Evolutionary conservation across 1,140 invertebrate genomes (phyloP).

Genomic region (Drosophila nebulosa): DNA sequence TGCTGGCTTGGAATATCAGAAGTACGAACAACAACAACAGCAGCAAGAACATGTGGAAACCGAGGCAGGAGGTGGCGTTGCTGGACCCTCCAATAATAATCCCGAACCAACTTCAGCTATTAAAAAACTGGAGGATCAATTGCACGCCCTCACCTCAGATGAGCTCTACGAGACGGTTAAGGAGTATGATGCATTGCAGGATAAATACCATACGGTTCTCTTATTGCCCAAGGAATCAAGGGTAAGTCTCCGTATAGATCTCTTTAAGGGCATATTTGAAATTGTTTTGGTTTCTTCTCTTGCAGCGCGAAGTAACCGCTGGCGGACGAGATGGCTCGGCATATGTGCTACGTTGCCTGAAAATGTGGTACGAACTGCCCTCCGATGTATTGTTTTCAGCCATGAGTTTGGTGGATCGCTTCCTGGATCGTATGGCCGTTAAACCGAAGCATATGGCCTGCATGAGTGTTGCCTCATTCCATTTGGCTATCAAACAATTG

Average conservation of each 20-base stretch:
- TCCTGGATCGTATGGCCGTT: constrained; percentile 87
- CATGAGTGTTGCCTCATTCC: constrained; percentile 80
- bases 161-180: constrained; percentile 84
- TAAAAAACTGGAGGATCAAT: constrained; percentile 64
- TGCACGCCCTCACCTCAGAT: constrained; percentile 68
- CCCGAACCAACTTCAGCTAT: constrained; percentile 44
- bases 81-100: constrained; percentile 29
- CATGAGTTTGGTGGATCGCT: constrained; percentile 89
- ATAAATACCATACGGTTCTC: constrained; percentile 86
- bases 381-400: constrained; percentile 89
- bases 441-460: constrained; percentile 81
- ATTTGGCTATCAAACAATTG: constrained; percentile 80
- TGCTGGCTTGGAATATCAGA: constrained; percentile 81
- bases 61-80: constrained; percentile 37
- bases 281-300: not conserved
- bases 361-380: constrained; percentile 91
- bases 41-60: constrained; percentile 51
- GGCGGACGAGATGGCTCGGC: constrained; percentile 88
- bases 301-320: constrained; percentile 86
- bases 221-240: constrained; percentile 83
- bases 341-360: constrained; percentile 89
- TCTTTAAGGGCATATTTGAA: not conserved
- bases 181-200: constrained; percentile 86
- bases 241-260: constrained; percentile 66
- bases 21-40: constrained; percentile 72